phyloP scores from a whole-genome alignment of 2,888 invertebrate species.

The Epinotia brunnichana region DNA sequence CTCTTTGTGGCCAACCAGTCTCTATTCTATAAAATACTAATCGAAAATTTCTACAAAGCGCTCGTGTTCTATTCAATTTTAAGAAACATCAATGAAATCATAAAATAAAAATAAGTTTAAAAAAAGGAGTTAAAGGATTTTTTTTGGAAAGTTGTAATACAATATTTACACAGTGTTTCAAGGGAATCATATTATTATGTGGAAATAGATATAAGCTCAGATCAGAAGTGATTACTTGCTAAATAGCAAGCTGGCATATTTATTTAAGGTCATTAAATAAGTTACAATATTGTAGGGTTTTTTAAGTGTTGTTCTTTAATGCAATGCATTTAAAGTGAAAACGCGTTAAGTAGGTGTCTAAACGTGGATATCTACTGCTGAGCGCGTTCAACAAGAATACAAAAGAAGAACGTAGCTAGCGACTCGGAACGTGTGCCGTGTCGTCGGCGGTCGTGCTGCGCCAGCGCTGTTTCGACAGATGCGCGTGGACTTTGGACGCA shows the following conservation, averaged over 20 bases:
- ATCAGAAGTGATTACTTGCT: no score
- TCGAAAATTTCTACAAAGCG: neutral
- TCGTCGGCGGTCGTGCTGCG: conserved; percentile 35
- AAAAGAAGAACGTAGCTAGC: conserved; percentile 27
- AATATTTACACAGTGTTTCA: no score
- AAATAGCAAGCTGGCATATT: no score
- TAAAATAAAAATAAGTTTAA: no score
- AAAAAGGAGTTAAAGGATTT: no score
- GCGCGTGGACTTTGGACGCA: conserved; percentile 33
- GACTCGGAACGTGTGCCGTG: conserved; percentile 26
- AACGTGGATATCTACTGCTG: conserved; percentile 16
- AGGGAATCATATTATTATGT: no score
- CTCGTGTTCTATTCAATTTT: no score
- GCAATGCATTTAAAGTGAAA: conserved; percentile 14
- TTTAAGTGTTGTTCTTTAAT: neutral
- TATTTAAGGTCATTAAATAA: no score
- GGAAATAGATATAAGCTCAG: no score
- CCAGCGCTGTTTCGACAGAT: conserved; percentile 32
- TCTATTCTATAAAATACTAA: neutral
- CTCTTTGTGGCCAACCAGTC: neutral
- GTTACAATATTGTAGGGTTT: no score
- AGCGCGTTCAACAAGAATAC: conserved; percentile 29
- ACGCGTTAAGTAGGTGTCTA: conserved; percentile 12
- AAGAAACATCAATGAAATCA: no score
- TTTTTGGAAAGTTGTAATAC: no score